These are phyloP conservation scores for Bothrops alternatus DNA, from an alignment of 2,797 vertebrate genomes.

Conservation along the genomic window DNA sequence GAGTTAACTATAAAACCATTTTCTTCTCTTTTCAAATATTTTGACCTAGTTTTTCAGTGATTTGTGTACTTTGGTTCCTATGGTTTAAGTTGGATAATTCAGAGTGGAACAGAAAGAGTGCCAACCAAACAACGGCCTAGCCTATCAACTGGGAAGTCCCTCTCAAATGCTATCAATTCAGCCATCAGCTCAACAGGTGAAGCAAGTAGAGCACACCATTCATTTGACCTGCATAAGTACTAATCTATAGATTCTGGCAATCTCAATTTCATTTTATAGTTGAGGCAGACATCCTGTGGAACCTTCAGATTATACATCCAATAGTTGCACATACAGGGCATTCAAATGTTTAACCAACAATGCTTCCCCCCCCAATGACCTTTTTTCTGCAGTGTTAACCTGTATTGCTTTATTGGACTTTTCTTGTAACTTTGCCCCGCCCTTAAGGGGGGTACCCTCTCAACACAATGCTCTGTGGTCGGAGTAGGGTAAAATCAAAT, in stretches of 20 bases:
- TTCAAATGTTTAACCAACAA: not conserved
- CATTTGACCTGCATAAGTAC: not conserved
- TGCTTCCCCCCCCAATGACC: too few species aligned
- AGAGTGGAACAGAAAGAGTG: too few species aligned
- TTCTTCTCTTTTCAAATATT: not conserved
- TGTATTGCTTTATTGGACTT: not conserved
- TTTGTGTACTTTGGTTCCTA: not conserved
- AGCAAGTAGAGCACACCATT: not conserved
- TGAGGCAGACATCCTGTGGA: not conserved
- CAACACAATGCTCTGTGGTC: not conserved
- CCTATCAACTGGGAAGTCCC: not conserved
- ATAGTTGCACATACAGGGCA: not conserved
- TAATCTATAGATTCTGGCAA: not conserved
- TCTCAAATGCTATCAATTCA: not conserved
- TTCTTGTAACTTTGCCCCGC: not conserved
- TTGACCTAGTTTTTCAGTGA: not conserved
- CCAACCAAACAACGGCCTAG: not conserved
- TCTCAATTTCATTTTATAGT: not conserved
- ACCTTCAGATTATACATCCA: not conserved
- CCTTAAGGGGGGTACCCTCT: not conserved
- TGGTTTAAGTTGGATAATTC: not conserved
- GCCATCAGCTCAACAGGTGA: not conserved
- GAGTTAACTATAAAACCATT: not conserved
- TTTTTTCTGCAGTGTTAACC: not conserved
- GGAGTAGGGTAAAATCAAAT: not conserved